Evolutionary conservation across 2,888 invertebrate species (phyloP), one percentile per base, ranked within the genome.

Genomic region (Cryptosula pallasiana): DNA sequence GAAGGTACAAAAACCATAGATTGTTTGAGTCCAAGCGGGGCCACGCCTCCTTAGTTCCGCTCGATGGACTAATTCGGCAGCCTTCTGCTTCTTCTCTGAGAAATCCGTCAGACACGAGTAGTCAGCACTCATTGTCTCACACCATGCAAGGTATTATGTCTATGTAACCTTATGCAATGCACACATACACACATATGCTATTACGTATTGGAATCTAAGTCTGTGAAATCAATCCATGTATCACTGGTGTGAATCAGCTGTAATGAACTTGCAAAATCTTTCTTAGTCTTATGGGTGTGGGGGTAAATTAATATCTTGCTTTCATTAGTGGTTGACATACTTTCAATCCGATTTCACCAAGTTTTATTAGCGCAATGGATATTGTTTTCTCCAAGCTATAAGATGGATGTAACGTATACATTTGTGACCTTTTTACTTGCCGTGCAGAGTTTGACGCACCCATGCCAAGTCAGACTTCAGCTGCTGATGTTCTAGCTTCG

Each of bases 21-120:
- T 78, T 88, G 72, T 88, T 88, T 79, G 78, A 80, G 54, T 83
- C 87, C 1, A 81, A 81, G 75, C 81, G 82, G 57, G 83, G 84
- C 71, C 86, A 87, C 80, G 87, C 87, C n/a, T 86, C 87, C 13
- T 81, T 87, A 69, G 83, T 87, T 32, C 87, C 87, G 20, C 80
- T 87, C 0, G 77, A 83, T 69, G 86, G 86, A 25, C 80, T 88
- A 25, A 82, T 87, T 74, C 86, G 85, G 76, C 86, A 29, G 27
- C 32, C 63, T 32, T 63, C 63, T 13, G 20, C 34, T 3, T 32
- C 63, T 32, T 63, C 63, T 29, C 63, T 34, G 32, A 27, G 63
- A 13, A 27, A 63, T 27, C 29, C 63, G 9, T 34, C 63, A 3
- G 63, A 63, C n/a, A 25, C 63, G 3, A n/a, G 63, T 32, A 63